Conservation (phyloP, 1,140 invertebrate species). For the Planococcus citri region DNA sequence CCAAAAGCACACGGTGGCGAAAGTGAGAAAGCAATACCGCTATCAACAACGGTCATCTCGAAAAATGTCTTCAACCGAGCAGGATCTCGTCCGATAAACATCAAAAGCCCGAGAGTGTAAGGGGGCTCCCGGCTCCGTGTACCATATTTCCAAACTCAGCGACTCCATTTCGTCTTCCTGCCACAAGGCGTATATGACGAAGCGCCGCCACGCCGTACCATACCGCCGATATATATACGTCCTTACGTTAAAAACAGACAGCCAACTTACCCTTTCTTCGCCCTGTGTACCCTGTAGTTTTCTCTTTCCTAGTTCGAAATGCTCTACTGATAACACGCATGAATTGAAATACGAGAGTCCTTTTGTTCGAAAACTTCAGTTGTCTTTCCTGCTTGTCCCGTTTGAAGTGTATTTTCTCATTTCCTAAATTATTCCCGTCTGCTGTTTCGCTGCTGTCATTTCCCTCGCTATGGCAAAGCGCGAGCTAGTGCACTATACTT, state of each 20-base stretch:
- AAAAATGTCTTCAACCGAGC: background rate
- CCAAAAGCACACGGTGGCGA: background rate
- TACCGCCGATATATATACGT: no score
- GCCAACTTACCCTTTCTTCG: background rate
- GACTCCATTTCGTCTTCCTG: slow-evolving; percentile 1
- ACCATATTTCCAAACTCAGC: slow-evolving; percentile 1
- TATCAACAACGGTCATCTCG: background rate
- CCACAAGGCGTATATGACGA: background rate
- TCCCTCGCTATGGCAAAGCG: slow-evolving; percentile 10
- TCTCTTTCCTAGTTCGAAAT: background rate
- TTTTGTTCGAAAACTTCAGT: slow-evolving; percentile 20
- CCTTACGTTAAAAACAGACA: slow-evolving; percentile 5
- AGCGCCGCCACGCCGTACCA: background rate
- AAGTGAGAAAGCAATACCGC: background rate
- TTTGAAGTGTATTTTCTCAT: slow-evolving; percentile 20
- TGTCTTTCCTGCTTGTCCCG: slow-evolving; percentile 17
- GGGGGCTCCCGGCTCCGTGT: background rate
- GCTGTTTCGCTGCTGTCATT: slow-evolving; percentile 12
- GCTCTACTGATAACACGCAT: slow-evolving; percentile 12
- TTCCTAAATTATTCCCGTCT: slow-evolving; percentile 19
- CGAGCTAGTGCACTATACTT: background rate
- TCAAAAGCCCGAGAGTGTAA: background rate
- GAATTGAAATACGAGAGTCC: slow-evolving; percentile 19
- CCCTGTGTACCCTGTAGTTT: background rate
- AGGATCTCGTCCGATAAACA: background rate